These are phyloP conservation scores for Margarornis squamiger DNA, from an alignment of 2,797 vertebrate species.

Conservation along the genomic window DNA sequence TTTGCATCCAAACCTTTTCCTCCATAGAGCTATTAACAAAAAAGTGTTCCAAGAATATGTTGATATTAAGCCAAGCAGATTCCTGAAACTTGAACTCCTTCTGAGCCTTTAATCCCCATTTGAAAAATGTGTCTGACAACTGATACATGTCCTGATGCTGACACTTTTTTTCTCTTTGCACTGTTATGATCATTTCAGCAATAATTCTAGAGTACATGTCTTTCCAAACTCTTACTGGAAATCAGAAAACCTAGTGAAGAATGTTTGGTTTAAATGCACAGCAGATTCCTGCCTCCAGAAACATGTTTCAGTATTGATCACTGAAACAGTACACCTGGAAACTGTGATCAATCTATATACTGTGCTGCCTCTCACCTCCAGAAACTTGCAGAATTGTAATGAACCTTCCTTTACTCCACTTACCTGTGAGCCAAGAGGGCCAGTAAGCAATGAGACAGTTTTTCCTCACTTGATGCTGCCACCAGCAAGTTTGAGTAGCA, in stretches of 20 bases:
- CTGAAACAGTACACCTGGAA: background rate
- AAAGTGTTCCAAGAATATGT: conserved; percentile 12
- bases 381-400: conserved; percentile 10
- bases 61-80: conserved; percentile 54
- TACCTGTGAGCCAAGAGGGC: background rate
- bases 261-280: conserved; percentile 32
- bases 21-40: conserved; percentile 46
- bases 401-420: background rate
- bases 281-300: conserved; percentile 38
- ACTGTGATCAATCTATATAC: background rate
- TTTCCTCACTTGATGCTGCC: background rate
- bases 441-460: background rate
- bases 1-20: conserved; percentile 35
- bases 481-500: background rate
- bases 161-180: conserved; percentile 5
- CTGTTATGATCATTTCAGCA: conserved; percentile 32
- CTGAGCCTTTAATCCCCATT: conserved; percentile 45
- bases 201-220: conserved; percentile 37
- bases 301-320: conserved; percentile 17
- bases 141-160: background rate
- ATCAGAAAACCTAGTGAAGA: background rate
- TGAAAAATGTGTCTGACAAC: conserved; percentile 37
- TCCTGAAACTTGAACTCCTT: conserved; percentile 40
- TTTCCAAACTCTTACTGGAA: conserved; percentile 34
- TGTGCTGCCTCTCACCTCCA: background rate